Base-by-base conservation (phyloP, 1,140 invertebrate species). In the Heliconius melpomene region DNA sequence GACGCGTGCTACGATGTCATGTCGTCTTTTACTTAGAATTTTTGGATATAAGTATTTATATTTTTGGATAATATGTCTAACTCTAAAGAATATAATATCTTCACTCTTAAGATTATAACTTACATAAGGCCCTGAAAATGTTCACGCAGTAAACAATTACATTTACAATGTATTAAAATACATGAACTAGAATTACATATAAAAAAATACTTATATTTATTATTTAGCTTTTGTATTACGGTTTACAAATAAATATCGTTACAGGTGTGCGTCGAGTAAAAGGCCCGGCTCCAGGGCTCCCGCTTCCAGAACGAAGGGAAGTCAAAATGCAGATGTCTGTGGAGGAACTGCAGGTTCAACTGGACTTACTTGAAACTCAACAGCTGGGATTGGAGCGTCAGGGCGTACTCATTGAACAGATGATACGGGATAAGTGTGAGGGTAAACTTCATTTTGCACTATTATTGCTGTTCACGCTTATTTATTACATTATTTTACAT, bases 371-470 rank as follows among this genome's bases (percentile, higher is more conserved):
- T 85, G 98, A 99, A 90, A 96, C 97, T 72, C 97, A 98, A 88
- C 97, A 98, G 86, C 96, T 97, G 84, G 98, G 98, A n/a, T 95
- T 99, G 38, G 98, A 99, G 91, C 96, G 97, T 72, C 97, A 98
- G 91, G 98, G 98, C 54, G 97, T 98, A 7, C 95, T 97, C 75
- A 95, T 99, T 75, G 98, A 99, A 91, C 96, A 97, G 89, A 96
- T 97, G 87, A 99, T 99, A 82, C 95, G 98, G 80, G 96, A 96
- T 85, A 96, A 97, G 89, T 97, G 96, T 88, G 97, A 97, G 94
- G 95, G 95, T 84, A 92, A 90, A 88, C 81, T 73, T 32, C 50
- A 36, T 80, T 46, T 40, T 77, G 79, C 85, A 86, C 86, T 81
- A 57, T 72, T 72, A 54, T 46, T 26, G 60, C 60, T 29, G 29